phyloP scores from a whole-genome alignment of 2,113 vertebrate species.

The Perca flavescens region DNA sequence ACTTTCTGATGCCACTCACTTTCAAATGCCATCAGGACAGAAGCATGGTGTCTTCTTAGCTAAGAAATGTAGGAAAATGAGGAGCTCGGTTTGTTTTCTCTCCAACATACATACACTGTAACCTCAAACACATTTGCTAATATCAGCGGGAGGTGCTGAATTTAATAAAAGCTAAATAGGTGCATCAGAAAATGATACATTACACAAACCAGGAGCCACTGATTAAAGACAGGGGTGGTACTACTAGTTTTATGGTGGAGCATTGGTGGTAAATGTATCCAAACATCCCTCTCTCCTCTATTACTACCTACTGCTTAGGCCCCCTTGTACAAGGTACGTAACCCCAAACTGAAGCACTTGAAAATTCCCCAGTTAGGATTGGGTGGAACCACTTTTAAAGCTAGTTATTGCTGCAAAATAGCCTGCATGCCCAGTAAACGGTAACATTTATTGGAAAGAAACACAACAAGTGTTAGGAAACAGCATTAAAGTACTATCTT shows the following conservation, averaged over 20 bases:
- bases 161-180: neutral
- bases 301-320: neutral
- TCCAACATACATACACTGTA: neutral
- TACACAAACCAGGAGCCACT: neutral
- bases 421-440: neutral
- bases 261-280: neutral
- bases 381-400: neutral
- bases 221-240: neutral
- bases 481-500: neutral
- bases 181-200: neutral
- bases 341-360: neutral
- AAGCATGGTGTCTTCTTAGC: neutral
- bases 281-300: neutral
- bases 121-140: neutral
- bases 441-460: neutral
- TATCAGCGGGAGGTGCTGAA: neutral
- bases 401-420: neutral
- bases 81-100: conserved; percentile 8
- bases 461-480: neutral
- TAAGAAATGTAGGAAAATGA: neutral
- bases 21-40: neutral
- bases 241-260: neutral
- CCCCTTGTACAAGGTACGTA: neutral
- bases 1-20: neutral
- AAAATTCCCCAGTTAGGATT: neutral